phyloP scores from a whole-genome alignment of 2,888 invertebrate genomes.

The Marronus borbonicus region DNA sequence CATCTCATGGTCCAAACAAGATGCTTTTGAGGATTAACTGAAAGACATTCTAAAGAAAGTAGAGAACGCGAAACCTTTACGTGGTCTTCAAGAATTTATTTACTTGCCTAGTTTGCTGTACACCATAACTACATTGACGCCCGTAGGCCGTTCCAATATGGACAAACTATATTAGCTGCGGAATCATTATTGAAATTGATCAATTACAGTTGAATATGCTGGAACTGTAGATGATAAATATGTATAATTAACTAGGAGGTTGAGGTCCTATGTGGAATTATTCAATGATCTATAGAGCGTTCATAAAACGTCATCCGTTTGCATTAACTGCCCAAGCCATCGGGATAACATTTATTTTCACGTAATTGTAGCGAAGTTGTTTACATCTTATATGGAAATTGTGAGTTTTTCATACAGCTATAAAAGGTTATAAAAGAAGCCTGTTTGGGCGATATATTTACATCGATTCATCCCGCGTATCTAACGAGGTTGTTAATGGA shows the following conservation, averaged over 20 bases:
- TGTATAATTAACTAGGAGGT: slow-evolving; percentile 4
- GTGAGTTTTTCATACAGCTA: background rate
- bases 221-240: slow-evolving; percentile 23
- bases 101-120: background rate
- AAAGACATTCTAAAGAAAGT: too few species aligned
- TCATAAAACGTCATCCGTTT: background rate
- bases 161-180: background rate
- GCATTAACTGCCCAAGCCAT: background rate
- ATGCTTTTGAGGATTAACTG: too few species aligned
- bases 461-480: too few species aligned
- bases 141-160: background rate
- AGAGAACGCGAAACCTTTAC: too few species aligned
- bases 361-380: slow-evolving; percentile 6
- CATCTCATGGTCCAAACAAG: too few species aligned
- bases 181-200: slow-evolving; percentile 25
- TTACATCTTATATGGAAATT: slow-evolving; percentile 5
- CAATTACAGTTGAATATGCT: slow-evolving; percentile 9
- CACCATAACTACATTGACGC: background rate
- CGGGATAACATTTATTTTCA: slow-evolving; percentile 17
- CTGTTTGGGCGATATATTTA: too few species aligned
- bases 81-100: background rate
- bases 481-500: too few species aligned
- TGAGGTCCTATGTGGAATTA: background rate
- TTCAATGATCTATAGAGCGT: background rate
- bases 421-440: too few species aligned